phyloP scores from a whole-genome alignment of 2,888 invertebrate species.

The Drosophila neonasuta region DNA sequence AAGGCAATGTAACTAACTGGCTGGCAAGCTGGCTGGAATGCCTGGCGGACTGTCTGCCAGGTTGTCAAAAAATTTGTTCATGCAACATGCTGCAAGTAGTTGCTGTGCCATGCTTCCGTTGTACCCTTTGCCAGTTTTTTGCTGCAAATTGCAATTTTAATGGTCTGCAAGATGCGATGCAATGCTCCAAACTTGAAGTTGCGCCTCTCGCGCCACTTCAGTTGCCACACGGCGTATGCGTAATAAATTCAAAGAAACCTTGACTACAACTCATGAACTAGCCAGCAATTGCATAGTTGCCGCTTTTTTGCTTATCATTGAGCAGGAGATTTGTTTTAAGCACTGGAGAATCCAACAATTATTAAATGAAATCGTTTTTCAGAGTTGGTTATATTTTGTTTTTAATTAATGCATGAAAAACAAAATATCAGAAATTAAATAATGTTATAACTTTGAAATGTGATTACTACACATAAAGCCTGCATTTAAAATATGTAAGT shows the following conservation, averaged over 20 bases:
- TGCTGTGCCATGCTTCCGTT: slow-evolving; percentile 22
- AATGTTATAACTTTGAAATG: no score
- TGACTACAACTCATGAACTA: slow-evolving; percentile 13
- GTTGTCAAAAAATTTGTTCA: slow-evolving; percentile 56
- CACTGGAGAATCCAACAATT: no score
- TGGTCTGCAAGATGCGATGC: slow-evolving; percentile 43
- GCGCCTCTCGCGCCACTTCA: not conserved
- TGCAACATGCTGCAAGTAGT: slow-evolving; percentile 56
- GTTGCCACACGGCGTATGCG: slow-evolving; percentile 45
- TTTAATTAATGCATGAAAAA: no score
- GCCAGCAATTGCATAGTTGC: slow-evolving; percentile 12
- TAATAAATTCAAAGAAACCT: slow-evolving; percentile 37
- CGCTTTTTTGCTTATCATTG: no score
- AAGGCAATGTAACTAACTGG: slow-evolving; percentile 3
- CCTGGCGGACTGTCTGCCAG: slow-evolving; percentile 39
- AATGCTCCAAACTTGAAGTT: slow-evolving; percentile 32
- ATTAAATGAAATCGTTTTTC: no score
- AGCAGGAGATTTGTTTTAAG: no score
- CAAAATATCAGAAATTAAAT: no score
- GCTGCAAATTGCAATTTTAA: slow-evolving; percentile 54
- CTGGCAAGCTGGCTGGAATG: slow-evolving; percentile 12
- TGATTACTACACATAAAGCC: no score
- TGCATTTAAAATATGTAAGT: no score
- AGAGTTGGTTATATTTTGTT: no score
- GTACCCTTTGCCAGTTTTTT: slow-evolving; percentile 22